Evolutionary conservation across 2,113 vertebrate genomes (phyloP).

Genomic region (Lethenteron reissneri): DNA sequence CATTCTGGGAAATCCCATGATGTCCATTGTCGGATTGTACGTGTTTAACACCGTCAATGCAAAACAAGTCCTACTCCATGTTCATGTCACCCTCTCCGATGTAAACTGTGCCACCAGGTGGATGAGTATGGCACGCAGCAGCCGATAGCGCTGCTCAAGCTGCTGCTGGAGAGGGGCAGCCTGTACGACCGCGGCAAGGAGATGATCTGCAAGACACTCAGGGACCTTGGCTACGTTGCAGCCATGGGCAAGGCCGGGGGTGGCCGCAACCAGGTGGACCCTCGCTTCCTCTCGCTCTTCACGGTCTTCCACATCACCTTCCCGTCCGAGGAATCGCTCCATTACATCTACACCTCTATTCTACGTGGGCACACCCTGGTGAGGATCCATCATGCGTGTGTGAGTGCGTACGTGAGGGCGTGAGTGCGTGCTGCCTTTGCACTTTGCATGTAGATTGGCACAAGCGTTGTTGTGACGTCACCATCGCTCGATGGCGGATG

Average conservation of each 20-base stretch:
- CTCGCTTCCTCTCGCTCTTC: conserved; percentile 65
- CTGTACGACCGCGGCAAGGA: conserved; percentile 71
- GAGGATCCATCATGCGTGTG: no score
- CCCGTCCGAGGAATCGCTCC: conserved; percentile 45
- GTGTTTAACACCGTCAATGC: no score
- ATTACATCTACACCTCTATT: conserved; percentile 63
- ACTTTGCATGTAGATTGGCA: no score
- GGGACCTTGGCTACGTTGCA: conserved; percentile 62
- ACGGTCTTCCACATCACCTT: conserved; percentile 65
- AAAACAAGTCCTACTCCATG: no score
- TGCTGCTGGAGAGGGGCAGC: conserved; percentile 57
- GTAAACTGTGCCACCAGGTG: conserved; percentile 26
- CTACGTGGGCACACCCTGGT: conserved; percentile 62
- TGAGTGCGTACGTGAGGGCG: no score
- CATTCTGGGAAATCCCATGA: no score
- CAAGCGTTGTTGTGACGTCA: no score
- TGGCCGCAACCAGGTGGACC: conserved; percentile 75
- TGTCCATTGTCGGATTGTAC: no score
- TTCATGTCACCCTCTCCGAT: no score
- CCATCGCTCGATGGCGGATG: no score
- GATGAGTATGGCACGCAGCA: conserved; percentile 86
- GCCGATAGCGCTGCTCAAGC: conserved; percentile 66
- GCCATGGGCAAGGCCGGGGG: conserved; percentile 90
- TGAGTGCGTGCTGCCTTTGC: no score
- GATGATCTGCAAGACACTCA: conserved; percentile 56